Conservation (phyloP, 2,888 invertebrate species). For the Tetranychus truncatus region DNA sequence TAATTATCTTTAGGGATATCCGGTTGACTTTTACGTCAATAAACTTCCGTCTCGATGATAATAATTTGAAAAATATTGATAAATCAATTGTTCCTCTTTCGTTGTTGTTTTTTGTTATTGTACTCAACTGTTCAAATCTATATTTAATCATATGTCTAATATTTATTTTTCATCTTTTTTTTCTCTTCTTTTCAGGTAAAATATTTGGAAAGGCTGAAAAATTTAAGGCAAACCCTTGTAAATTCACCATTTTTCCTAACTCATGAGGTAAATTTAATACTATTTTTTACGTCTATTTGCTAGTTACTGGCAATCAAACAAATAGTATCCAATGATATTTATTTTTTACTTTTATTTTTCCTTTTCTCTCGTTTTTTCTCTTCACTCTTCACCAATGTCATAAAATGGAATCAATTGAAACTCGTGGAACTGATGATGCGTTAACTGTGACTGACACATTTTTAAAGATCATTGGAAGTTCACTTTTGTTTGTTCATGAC, state of each 20-base stretch:
- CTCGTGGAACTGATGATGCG: no score
- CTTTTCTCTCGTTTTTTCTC: not conserved
- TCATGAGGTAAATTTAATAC: constrained; percentile 47
- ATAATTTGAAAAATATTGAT: not conserved
- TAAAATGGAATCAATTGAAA: no score
- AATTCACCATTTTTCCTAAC: constrained; percentile 71
- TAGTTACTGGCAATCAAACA: not conserved
- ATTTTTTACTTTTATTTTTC: not conserved
- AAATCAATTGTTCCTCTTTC: not conserved
- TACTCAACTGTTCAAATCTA: not conserved
- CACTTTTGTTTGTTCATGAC: constrained; percentile 81
- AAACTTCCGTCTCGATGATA: not conserved
- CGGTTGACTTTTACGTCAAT: not conserved
- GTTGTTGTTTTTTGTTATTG: not conserved
- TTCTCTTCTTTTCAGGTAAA: constrained; percentile 42
- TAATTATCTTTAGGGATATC: not conserved
- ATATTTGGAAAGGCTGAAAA: constrained; percentile 64
- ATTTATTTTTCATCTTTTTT: constrained; percentile 24
- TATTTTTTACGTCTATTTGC: not conserved
- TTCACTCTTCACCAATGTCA: constrained; percentile 23
- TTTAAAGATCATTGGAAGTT: constrained; percentile 59
- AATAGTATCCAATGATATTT: not conserved
- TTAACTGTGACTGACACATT: not conserved
- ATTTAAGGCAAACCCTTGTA: constrained; percentile 60
- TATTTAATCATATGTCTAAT: not conserved